Base-by-base conservation (phyloP, 2,888 invertebrate species). In the Calliopum simillimum region DNA sequence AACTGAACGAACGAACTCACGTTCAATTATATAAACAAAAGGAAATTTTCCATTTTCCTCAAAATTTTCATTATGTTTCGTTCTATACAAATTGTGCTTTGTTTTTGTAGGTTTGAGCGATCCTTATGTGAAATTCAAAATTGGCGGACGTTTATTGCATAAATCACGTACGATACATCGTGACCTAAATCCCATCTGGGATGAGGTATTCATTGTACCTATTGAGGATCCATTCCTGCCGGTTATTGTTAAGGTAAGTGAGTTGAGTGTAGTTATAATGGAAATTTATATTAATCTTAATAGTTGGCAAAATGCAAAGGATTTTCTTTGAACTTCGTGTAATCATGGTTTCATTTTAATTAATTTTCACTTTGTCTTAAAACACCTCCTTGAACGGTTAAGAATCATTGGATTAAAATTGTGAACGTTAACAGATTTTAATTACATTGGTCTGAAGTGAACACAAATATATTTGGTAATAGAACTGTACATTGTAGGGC, bases 131-230 rank as follows among this genome's bases (percentile, higher is more conserved):
- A 98, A 98, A 89, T 97, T 98, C 88, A 97, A 97, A 87, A 88
- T 92, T 74, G 93, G 92, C 13, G 94, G 95, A 46, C 90, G 95
- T 73, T 88, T 97, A 76, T 89, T 97, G 77, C 95, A 97, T 88
- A 98, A 98, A 88, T 97, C 97, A 77, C 93, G 94, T 83, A 99
- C 95, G 69, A 93, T 99, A 72, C 95, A 95, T 86, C 91, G 97
- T 79, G 97, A 96, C 85, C 89, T 99, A 72, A 98, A 98, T 87
- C 99, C 99, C 0, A 90, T 93, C n/a, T 99, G 99, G 99, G 97
- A 99, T 83, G 99, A 99, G 86, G 93, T 92, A 78, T 97, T 99
- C 86, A 93, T 94, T 11, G 90, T 98, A 78, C 95, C 96, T 58
- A 91, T 97, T 73, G 96, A 97, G 86, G 97, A 98, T 88, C 93